Evolutionary conservation across 2,797 vertebrate genomes (phyloP), one percentile per base, ranked within the genome.

Genomic region (Glyptemys insculpta): DNA sequence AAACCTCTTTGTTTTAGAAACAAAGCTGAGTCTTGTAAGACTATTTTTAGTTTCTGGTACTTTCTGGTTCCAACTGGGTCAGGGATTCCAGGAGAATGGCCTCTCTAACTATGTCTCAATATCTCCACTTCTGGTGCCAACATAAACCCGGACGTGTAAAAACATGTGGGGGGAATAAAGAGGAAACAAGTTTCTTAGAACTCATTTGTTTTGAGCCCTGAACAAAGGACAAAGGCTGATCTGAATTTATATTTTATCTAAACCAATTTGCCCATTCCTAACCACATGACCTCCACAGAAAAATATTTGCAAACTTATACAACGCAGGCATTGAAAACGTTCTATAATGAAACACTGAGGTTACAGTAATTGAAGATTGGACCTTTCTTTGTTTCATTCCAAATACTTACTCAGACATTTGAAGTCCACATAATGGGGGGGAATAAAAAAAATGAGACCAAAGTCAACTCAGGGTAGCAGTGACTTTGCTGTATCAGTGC

Each of bases 311-410:
- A 16, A 47, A 76, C 25, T 15, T 15, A 27, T 23, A 34, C 25
- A 52, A 85, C 23, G 37, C 37, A 44, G 50, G 21, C 65, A 41
- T 37, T 68, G 41, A 8, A 76, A 12, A 14, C 11, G 7, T 19
- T 44, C 27, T 29, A 25, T 5, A 31, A 14, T 6, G 65, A 27
- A 21, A 41, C 34, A 34, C 18, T 3, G 25, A 65, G 44, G 83
- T 9, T 18, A 2, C 5, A 0, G 34, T 16, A 49, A 31, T 31
- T 9, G n/a, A 74, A 44, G 9, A 19, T 0, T 62, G 59, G 74
- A 37, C 56, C 37, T 50, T 54, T 23, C 72, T 81, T 47, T 76
- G 25, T 47, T 29, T 80, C 54, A 8, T 25, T 74, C 53, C 2
- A 1, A 7, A 44, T 25, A 29, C 41, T 1, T 8, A 50, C 72